Base-by-base conservation (phyloP, 2,797 vertebrate species). In the Carduelis carduelis region DNA sequence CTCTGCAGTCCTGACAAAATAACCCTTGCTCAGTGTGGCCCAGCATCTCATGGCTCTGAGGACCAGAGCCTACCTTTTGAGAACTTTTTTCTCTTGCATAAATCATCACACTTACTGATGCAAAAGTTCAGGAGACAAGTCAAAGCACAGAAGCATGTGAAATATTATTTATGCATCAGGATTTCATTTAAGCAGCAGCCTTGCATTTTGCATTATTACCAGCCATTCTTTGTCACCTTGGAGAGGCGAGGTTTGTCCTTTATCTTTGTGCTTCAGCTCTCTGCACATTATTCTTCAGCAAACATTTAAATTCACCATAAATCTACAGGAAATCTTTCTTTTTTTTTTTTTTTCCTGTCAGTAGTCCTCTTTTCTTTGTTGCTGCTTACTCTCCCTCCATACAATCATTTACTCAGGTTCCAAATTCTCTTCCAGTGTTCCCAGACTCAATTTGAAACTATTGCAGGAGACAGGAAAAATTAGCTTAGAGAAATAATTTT, bases 281-380 rank as follows among this genome's bases (percentile, higher is more conserved):
- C 83, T 70, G 39, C 26, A 52, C 8, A 10, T 81, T 86, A 83
- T 49, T 97, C 82, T 91, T 94, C 44, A 55, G 65, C 61, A 94
- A 93, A 96, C 60, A 91, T 82, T 97, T 69, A 90, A 89, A 95
- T 85, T 95, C 82, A 52, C 15, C 34, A 55, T 78, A 92, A 93
- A 85, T 78, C 57, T 66, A 63, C 39, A 90, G 56, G 49, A 80
- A 76, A n/a, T 43, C 6, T 22, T 12, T 52, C 82, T 56, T 4
- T 8, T 55, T 35, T 50, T 75, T 35, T 50, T 75, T 57, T 8
- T 8, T 0, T 19, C 20, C 41, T 41, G 3, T 18, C 50, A 72
- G 77, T 27, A 90, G 47, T 55, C 7, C 35, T 49, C 46, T 92
- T 89, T 82, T 30, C 57, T 93, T 68, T 71, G 65, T 47, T 87